Conservation (phyloP, 1,140 invertebrate species). For the Aphidius gifuensis region DNA sequence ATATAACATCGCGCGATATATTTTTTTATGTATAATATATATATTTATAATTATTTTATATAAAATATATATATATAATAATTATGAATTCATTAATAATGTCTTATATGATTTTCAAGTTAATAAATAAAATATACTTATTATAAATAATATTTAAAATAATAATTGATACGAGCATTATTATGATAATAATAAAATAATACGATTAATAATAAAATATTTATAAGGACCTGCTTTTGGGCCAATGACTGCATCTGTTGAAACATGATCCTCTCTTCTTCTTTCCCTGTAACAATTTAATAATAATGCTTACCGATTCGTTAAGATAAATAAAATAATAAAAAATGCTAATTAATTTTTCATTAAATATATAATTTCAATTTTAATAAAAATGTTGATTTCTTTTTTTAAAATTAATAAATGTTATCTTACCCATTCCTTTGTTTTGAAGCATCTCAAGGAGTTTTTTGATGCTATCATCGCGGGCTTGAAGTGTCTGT, state of each 20-base stretch:
- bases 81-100: too few relatives aligned
- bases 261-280: constrained; percentile 91
- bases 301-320: background rate
- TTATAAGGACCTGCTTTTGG: constrained; percentile 87
- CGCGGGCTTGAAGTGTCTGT: constrained; percentile 90
- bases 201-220: constrained; percentile 34
- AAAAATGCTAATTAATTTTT: background rate
- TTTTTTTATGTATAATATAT: too few relatives aligned
- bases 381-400: background rate
- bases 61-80: too few relatives aligned
- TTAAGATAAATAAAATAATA: background rate
- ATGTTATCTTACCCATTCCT: constrained; percentile 79
- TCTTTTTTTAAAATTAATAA: background rate
- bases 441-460: constrained; percentile 98
- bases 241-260: constrained; percentile 94
- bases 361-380: background rate
- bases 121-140: background rate
- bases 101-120: background rate
- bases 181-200: constrained; percentile 1
- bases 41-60: too few relatives aligned
- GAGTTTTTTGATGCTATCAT: constrained; percentile 98
- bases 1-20: too few relatives aligned
- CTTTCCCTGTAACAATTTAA: constrained; percentile 75
- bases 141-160: background rate
- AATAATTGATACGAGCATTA: too few relatives aligned